Base-by-base conservation (phyloP, 64 coral and sea anemone genomes). In the Catalaphyllia jardinei region DNA sequence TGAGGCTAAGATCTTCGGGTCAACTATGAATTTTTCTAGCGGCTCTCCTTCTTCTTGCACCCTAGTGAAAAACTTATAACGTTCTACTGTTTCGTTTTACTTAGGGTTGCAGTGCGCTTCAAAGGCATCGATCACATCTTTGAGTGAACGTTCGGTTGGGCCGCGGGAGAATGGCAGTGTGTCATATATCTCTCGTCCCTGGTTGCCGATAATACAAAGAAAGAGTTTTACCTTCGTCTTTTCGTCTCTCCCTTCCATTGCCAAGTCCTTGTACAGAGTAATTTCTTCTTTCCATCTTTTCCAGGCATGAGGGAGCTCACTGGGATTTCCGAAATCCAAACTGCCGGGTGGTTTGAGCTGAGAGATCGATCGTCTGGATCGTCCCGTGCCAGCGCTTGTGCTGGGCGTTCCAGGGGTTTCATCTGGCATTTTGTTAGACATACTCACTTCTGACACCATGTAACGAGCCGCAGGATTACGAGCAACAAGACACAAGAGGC, bases 221-320 rank as follows among this genome's bases (percentile, higher is more conserved):
- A 92, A 92, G 76, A 86, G 73, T 30, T 91, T 91, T 85, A 85
- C 89, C 79, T 91, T 84, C 57, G 79, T 84, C 74, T 72, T 33
- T 54, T 84, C 76, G 16, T 86, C 82, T 86, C 64, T 83, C 29
- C 76, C 42, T 54, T 78, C 76, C 42, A 74, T 92, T n/a, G 74
- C 80, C 13, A 92, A 49, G 38, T 92, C 90, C 67, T 79, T 65
- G 38, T 86, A 92, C 24, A 92, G 74, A 42, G 59, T 92, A 25
- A 86, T 74, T 74, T 91, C 71, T 67, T 92, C 81, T 62, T 92
- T 92, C 90, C 90, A 92, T 71, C 86, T 86, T 86, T 77, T 73
- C 90, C 90, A 92, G 19, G 74, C 80, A 72, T 78, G 74, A 59
- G 81, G 75, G 17, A 91, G 72, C 55, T 76, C 89, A 62, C 28